Conservation (phyloP, 2,888 invertebrate species). For the Sminthurinus aureus region DNA sequence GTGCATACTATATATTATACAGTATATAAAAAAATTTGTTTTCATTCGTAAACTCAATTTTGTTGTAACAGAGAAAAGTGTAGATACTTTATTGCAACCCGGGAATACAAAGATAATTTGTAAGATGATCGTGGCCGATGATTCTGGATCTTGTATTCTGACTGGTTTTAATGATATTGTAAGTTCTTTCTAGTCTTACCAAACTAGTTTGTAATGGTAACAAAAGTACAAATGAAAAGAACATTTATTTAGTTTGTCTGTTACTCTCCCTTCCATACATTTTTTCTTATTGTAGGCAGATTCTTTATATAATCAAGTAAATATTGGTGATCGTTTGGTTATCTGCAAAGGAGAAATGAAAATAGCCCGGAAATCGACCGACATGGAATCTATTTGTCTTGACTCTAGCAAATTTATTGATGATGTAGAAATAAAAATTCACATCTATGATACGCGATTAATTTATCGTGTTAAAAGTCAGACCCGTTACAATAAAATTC, state of each 20-base stretch:
- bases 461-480: no score
- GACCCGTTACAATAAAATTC: no score
- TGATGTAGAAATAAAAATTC: no score
- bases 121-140: constrained; percentile 18
- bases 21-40: neutral
- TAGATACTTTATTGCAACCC: neutral
- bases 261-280: no score
- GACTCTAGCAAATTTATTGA: no score
- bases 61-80: neutral
- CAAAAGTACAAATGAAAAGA: neutral
- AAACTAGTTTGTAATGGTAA: neutral
- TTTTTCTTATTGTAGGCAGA: neutral
- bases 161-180: constrained; percentile 18
- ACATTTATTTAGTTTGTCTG: no score
- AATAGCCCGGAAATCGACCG: no score
- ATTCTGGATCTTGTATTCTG: neutral
- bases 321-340: constrained; percentile 16
- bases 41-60: neutral
- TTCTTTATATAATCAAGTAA: constrained; percentile 18
- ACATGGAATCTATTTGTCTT: no score
- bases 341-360: neutral
- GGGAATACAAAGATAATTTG: neutral
- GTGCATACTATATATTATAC: no score
- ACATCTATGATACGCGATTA: no score
- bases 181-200: no score